Conservation (phyloP, 2,113 vertebrate species). For the Pachypanchax playfairii region DNA sequence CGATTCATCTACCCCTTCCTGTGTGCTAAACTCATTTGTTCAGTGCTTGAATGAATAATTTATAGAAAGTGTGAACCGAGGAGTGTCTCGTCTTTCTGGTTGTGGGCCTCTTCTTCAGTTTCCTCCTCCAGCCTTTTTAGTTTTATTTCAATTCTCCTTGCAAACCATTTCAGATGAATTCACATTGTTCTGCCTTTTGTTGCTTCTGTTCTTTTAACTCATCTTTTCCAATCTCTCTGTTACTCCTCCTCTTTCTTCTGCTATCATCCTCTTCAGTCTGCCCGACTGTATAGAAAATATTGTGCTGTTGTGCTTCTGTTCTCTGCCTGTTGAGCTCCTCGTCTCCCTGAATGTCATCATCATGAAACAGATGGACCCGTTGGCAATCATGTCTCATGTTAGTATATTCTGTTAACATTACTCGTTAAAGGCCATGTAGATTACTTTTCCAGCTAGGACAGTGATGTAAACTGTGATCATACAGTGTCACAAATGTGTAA, state of each 20-base stretch:
- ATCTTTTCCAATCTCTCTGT: conserved; percentile 32
- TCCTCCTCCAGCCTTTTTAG: conserved; percentile 33
- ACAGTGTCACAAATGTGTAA: conserved; percentile 19
- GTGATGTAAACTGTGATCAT: conserved; percentile 37
- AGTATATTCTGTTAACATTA: conserved; percentile 33
- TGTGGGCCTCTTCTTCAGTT: conserved; percentile 24
- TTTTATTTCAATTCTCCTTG: conserved; percentile 21
- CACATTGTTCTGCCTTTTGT: conserved; percentile 18
- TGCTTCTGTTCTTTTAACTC: conserved; percentile 14
- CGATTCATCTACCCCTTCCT: conserved; percentile 47
- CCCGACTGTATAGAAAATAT: conserved; percentile 21
- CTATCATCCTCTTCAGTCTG: conserved; percentile 26
- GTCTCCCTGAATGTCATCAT: conserved; percentile 36
- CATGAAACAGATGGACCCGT: conserved; percentile 45
- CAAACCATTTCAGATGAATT: conserved; percentile 27
- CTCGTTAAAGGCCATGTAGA: conserved; percentile 36
- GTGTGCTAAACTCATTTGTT: conserved; percentile 64
- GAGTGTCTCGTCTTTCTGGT: conserved; percentile 45
- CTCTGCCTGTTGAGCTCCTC: conserved; percentile 11
- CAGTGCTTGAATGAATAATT: conserved; percentile 63
- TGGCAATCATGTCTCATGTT: conserved; percentile 34
- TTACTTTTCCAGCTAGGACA: conserved; percentile 28
- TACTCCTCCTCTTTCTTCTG: conserved; percentile 14
- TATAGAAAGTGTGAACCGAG: conserved; percentile 46
- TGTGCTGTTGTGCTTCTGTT: conserved; percentile 11